Evolutionary conservation across 2,797 vertebrate genomes (phyloP).

Genomic region (Yasuhikotakia modesta): DNA sequence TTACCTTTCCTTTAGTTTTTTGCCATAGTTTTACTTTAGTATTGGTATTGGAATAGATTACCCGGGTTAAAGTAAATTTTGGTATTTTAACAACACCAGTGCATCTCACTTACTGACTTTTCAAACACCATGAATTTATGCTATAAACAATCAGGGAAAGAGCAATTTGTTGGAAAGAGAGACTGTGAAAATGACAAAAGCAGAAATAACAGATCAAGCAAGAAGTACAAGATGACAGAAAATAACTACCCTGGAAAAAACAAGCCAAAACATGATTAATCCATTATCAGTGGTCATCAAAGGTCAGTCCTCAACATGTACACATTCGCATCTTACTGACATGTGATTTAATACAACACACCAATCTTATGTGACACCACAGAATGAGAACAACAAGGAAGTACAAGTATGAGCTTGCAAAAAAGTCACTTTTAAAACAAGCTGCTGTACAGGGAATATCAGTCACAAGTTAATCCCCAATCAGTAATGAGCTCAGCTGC

Average conservation of each 20-base stretch:
- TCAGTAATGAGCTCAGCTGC: background rate
- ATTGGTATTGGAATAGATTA: too few species aligned
- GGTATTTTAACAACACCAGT: too few species aligned
- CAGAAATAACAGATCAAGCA: background rate
- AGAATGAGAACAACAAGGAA: slow-evolving; percentile 16
- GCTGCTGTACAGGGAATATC: background rate
- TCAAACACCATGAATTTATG: too few species aligned
- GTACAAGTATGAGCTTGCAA: slow-evolving; percentile 5
- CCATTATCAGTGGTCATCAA: background rate
- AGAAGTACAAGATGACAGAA: background rate
- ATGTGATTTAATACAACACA: slow-evolving; percentile 26
- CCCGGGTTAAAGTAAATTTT: too few species aligned
- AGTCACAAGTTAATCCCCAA: slow-evolving; percentile 22
- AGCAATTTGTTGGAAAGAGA: background rate
- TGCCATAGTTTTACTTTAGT: too few species aligned
- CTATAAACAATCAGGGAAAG: background rate
- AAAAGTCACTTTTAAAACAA: slow-evolving; percentile 16
- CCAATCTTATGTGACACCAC: slow-evolving; percentile 9
- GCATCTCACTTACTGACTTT: too few species aligned
- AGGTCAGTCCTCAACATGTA: background rate
- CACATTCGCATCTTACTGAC: slow-evolving; percentile 22
- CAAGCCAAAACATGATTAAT: background rate
- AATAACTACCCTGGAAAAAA: background rate
- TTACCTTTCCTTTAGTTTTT: too few species aligned
- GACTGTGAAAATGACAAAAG: background rate